phyloP scores from a whole-genome alignment of 2,797 vertebrate genomes.

The Tragelaphus oryx region DNA sequence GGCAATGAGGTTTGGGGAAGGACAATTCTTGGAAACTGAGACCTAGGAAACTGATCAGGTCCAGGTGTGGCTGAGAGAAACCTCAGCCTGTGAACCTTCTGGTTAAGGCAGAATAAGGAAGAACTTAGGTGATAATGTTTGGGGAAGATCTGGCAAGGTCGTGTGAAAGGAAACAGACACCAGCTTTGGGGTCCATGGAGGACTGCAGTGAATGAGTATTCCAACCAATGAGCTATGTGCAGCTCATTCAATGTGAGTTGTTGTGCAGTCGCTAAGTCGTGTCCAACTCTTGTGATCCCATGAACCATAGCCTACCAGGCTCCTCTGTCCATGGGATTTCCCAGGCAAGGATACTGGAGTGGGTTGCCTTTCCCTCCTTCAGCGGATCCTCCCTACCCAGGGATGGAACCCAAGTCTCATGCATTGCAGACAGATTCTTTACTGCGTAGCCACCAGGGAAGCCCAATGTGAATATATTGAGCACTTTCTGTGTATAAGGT shows the following conservation, averaged over 20 bases:
- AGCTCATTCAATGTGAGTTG: not conserved
- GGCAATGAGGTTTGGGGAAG: not conserved
- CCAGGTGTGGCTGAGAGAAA: not conserved
- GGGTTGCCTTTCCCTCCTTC: not conserved
- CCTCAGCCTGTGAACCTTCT: not conserved
- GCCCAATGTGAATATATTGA: not conserved
- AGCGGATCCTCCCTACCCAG: not conserved
- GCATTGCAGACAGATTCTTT: not conserved
- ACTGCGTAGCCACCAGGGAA: not conserved
- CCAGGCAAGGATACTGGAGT: not conserved
- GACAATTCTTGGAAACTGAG: not conserved
- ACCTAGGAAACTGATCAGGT: not conserved
- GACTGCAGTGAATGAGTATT: not conserved
- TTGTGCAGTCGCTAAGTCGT: not conserved
- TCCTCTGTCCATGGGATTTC: not conserved
- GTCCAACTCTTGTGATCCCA: not conserved
- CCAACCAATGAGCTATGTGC: not conserved
- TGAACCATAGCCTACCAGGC: not conserved
- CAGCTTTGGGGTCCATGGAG: not conserved
- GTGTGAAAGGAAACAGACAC: not conserved
- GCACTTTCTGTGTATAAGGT: rapidly evolving
- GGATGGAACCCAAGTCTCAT: not conserved
- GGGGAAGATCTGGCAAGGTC: not conserved
- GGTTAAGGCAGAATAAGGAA: not conserved
- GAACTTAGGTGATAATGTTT: not conserved